phyloP scores from a whole-genome alignment of 1,140 invertebrate genomes.

The Capitella teleta region DNA sequence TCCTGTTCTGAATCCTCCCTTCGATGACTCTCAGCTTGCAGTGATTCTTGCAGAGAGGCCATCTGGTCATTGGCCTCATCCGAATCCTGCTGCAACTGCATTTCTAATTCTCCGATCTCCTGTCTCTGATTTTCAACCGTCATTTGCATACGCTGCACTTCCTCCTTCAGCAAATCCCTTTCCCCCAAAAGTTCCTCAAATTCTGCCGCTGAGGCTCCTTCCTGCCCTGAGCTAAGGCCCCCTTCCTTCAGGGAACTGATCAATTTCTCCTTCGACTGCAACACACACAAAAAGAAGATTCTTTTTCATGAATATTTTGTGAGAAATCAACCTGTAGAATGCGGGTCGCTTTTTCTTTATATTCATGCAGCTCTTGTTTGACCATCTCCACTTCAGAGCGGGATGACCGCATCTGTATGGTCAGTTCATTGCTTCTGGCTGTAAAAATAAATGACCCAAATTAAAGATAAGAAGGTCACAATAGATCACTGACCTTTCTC shows the following conservation, averaged over 20 bases:
- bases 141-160: conserved; percentile 48
- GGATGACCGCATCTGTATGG: conserved; percentile 29
- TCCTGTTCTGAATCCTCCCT: conserved; percentile 52
- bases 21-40: conserved; percentile 47
- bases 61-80: conserved; percentile 29
- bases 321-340: conserved; percentile 49
- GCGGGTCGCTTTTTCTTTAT: conserved; percentile 53
- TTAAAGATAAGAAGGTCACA: background rate
- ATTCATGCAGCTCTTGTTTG: conserved; percentile 43
- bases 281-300: background rate
- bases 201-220: conserved; percentile 27
- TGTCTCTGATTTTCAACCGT: conserved; percentile 41
- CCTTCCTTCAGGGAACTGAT: conserved; percentile 54
- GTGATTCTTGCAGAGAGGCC: conserved; percentile 46
- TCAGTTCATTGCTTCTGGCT: conserved; percentile 25
- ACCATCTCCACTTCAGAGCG: conserved; percentile 30
- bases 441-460: conserved; percentile 4
- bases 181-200: conserved; percentile 49
- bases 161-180: conserved; percentile 51
- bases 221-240: conserved; percentile 33
- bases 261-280: conserved; percentile 62
- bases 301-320: background rate
- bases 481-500: conserved; percentile 48
- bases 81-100: conserved; percentile 32
- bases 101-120: conserved; percentile 28